Evolutionary conservation across 2,113 vertebrate species (phyloP), one percentile per base, ranked within the genome.

Genomic region (Elaphurus davidianus): DNA sequence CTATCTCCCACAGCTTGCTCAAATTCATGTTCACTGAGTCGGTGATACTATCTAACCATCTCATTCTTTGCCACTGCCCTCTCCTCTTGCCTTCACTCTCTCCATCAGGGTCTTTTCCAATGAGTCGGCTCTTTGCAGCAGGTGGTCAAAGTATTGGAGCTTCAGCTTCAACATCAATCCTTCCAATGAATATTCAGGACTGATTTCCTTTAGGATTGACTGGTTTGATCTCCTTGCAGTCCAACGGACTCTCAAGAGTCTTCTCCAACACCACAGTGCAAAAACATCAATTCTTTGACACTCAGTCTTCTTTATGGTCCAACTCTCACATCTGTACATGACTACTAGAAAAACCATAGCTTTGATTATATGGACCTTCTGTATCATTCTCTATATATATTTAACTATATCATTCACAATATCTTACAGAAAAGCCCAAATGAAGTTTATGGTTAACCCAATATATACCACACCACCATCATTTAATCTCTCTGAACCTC

Each of bases 401-500:
- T 23, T 27, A 27, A 76, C 40, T 43, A 76, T 27, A 76, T 43
- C 43, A 40, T 76, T 43, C 71, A 76, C 40, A 76, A 2, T 76
- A 76, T 43, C 40, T 76, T 76, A 76, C 1, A 1, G 71, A 76
- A 43, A 76, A 76, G 36, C 12, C 40, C 71, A 43, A 76, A 76
- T 76, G 71, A 43, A 76, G 12, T 43, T 43, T 76, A 27, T 76
- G 71, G 40, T 27, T 40, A 76, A 76, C 30, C 5, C 71, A 76
- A 27, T 27, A 76, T 15, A 43, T 15, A 76, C n/a, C n/a, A 25
- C 52, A 95, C 16, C 28, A 89, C 25, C 14, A 67, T 33, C 33
- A 89, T 45, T 79, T 87, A 64, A 91, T 74, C 60, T 84, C 76
- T 62, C 62, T 81, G 47, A 92, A 82, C n/a, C 17, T 76, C 28